These are phyloP conservation scores for Busseola fusca DNA, from an alignment of 2,888 invertebrate species.

Conservation along the genomic window DNA sequence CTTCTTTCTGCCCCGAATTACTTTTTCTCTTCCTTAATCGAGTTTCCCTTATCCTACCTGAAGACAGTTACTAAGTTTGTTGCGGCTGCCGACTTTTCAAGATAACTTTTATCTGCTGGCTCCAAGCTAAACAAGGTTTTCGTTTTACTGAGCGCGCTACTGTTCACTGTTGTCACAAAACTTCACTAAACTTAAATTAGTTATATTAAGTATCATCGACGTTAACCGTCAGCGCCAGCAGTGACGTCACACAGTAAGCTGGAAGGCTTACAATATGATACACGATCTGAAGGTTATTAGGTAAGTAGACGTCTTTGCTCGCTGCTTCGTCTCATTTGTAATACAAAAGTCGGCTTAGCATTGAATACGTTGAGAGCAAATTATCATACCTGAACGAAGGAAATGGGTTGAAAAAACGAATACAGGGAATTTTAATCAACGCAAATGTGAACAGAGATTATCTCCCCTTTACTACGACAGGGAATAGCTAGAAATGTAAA, in stretches of 20 bases:
- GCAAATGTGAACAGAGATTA: conserved; percentile 61
- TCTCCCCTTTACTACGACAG: conserved; percentile 47
- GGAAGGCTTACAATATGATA: conserved; percentile 20
- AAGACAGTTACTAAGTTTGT: conserved; percentile 82
- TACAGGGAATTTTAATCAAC: conserved; percentile 73
- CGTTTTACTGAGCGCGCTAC: conserved; percentile 72
- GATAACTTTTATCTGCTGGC: conserved; percentile 79
- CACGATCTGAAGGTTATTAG: conserved; percentile 39
- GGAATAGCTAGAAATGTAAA: conserved; percentile 52
- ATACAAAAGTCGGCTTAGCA: conserved; percentile 62
- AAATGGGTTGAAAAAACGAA: conserved; percentile 65
- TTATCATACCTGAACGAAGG: conserved; percentile 67
- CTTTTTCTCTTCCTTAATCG: conserved; percentile 83
- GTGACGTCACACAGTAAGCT: conserved; percentile 8
- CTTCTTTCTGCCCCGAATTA: conserved; percentile 73
- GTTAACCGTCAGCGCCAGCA: conserved; percentile 49
- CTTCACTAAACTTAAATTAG: conserved; percentile 77
- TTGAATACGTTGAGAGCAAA: conserved; percentile 60
- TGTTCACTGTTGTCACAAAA: conserved; percentile 72
- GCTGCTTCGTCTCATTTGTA: conserved; percentile 52
- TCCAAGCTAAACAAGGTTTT: conserved; percentile 78
- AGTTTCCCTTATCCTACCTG: conserved; percentile 83
- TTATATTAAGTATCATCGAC: conserved; percentile 71
- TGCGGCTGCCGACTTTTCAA: conserved; percentile 76
- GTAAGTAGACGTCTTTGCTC: conserved; percentile 30